A percentile compares a stretch with the other conserved stretches of the same genome.
phyloP scores from a whole-genome alignment of 2,113 vertebrate species.

The Protobothrops flavoviridis region DNA sequence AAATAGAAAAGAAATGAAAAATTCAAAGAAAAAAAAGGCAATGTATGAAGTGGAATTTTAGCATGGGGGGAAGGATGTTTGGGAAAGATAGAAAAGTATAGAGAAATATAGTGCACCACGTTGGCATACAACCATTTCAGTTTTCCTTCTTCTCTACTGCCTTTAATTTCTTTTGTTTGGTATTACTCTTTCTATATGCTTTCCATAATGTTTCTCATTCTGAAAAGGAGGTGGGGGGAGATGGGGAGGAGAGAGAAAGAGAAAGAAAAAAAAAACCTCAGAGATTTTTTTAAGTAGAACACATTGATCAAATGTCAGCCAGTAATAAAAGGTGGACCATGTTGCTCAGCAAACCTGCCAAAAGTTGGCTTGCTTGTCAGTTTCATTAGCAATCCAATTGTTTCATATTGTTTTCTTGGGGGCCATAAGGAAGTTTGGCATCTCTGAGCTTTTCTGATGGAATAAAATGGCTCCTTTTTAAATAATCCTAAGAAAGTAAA shows the following conservation, averaged over 20 bases:
- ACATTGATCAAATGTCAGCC: conserved; percentile 49
- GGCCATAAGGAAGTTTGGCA: conserved; percentile 34
- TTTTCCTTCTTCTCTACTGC: not conserved
- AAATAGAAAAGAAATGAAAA: not conserved
- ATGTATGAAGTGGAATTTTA: not conserved
- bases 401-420: conserved; percentile 24
- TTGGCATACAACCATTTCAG: not conserved
- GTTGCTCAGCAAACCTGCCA: conserved; percentile 1
- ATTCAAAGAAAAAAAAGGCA: not conserved
- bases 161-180: not conserved
- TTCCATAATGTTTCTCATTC: not conserved
- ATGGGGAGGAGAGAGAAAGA: not conserved
- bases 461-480: conserved; percentile 25
- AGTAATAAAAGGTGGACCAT: conserved; percentile 6
- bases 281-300: not conserved
- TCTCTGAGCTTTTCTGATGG: conserved; percentile 7
- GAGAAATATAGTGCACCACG: not conserved
- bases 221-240: not conserved
- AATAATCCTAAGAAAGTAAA: conserved; percentile 27
- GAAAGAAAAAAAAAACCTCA: not conserved
- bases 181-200: not conserved
- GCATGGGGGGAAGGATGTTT: not conserved
- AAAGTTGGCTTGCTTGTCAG: conserved; percentile 38
- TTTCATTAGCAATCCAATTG: conserved; percentile 53
- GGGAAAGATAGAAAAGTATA: not conserved